Conservation (phyloP, 2,113 vertebrate genomes). For the Oreochromis niloticus region DNA sequence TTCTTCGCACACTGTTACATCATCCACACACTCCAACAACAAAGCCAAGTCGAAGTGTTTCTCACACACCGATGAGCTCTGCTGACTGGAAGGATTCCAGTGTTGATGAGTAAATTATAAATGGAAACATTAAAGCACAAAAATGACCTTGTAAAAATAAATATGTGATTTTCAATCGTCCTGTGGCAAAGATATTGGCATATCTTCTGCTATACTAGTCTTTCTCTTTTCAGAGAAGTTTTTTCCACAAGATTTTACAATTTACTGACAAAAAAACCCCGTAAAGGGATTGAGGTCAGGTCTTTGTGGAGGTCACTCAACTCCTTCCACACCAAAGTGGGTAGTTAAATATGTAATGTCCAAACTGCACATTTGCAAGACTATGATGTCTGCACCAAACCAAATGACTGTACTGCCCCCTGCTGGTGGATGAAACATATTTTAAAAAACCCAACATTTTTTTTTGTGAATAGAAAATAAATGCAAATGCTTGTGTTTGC, state of each 20-base stretch:
- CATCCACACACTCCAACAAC: not conserved
- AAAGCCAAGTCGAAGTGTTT: not conserved
- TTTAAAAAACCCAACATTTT: not conserved
- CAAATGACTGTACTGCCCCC: not conserved
- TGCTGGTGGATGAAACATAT: not conserved
- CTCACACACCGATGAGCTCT: not conserved
- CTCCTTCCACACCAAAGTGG: not conserved
- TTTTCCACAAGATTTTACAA: not conserved
- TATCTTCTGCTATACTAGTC: not conserved
- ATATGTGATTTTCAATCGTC: not conserved
- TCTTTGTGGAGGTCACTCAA: not conserved
- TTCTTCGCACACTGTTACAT: slow-evolving; percentile 24
- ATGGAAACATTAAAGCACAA: not conserved
- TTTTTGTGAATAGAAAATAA: not conserved
- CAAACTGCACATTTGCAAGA: not conserved
- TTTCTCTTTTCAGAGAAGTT: not conserved
- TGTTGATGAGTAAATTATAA: not conserved
- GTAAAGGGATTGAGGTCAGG: not conserved
- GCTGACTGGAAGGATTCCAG: not conserved
- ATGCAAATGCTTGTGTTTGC: not conserved
- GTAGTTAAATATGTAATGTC: not conserved
- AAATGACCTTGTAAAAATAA: not conserved
- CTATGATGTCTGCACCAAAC: not conserved
- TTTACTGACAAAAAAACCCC: not conserved
- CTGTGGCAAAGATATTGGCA: not conserved